Conservation (phyloP, 2,888 invertebrate species). For the Salpingus planirostris region DNA sequence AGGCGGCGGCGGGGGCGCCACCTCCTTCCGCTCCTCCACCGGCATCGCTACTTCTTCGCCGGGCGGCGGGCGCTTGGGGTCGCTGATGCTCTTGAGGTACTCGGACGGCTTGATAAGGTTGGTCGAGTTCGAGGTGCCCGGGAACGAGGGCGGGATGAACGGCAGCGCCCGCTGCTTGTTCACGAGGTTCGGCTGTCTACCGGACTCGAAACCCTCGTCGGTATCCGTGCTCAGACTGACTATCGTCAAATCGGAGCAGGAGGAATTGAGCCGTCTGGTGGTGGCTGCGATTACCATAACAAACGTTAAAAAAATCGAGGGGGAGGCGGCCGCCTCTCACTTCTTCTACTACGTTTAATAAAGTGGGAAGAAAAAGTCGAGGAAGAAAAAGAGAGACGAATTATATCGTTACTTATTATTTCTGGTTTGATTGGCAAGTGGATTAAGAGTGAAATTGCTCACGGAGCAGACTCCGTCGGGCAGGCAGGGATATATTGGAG, state of each 20-base stretch:
- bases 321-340: too few species aligned
- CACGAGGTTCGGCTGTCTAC: slow-evolving; percentile 53
- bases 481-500: too few species aligned
- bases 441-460: slow-evolving; percentile 26
- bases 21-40: slow-evolving; percentile 21
- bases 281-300: slow-evolving; percentile 37
- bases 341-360: too few species aligned
- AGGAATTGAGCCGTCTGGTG: slow-evolving; percentile 38
- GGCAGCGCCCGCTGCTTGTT: slow-evolving; percentile 80
- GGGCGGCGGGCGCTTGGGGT: slow-evolving; percentile 40
- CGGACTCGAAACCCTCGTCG: slow-evolving; percentile 43
- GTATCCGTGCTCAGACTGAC: slow-evolving; percentile 41
- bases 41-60: slow-evolving; percentile 32
- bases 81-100: slow-evolving; percentile 76
- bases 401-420: slow-evolving; percentile 18
- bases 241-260: slow-evolving; percentile 41
- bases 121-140: slow-evolving; percentile 58
- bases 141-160: slow-evolving; percentile 87
- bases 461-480: too few species aligned
- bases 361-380: too few species aligned
- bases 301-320: too few species aligned
- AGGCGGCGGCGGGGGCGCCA: slow-evolving; percentile 47
- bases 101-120: slow-evolving; percentile 87
- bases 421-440: slow-evolving; percentile 35
- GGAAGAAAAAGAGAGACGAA: too few species aligned